Evolutionary conservation across 53 echinoderm and acorn worm genomes (phyloP).

Genomic region (Paracentrotus lividus): DNA sequence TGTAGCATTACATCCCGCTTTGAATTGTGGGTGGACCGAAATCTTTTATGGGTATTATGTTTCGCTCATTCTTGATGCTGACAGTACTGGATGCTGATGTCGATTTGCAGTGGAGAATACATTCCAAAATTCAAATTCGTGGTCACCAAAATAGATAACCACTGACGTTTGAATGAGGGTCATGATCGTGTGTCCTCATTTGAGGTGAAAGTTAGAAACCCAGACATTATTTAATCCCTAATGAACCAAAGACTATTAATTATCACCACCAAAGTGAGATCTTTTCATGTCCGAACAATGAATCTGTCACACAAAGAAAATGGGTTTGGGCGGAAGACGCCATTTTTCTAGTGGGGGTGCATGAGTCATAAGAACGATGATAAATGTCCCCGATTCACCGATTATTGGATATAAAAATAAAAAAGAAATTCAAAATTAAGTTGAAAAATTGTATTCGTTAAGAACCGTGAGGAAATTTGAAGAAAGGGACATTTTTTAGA

Average conservation of each 20-base stretch:
- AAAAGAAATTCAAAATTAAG: background rate
- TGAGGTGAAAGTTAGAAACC: conserved; percentile 36
- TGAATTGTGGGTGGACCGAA: too few species aligned
- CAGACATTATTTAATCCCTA: conserved; percentile 62
- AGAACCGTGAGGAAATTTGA: background rate
- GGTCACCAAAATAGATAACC: background rate
- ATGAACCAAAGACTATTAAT: conserved; percentile 73
- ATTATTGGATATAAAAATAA: background rate
- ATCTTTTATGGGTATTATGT: too few species aligned
- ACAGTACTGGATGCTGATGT: background rate
- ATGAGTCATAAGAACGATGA: background rate
- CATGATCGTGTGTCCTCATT: conserved; percentile 58
- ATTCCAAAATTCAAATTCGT: background rate
- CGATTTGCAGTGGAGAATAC: background rate
- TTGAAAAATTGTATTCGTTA: background rate
- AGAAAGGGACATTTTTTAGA: background rate
- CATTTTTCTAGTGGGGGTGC: conserved; percentile 18
- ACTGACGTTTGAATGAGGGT: conserved; percentile 1
- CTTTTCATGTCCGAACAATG: conserved; percentile 70
- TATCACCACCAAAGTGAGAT: conserved; percentile 66
- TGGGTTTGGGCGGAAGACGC: conserved; percentile 51
- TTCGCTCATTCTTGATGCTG: too few species aligned
- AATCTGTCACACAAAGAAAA: conserved; percentile 73
- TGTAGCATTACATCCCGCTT: too few species aligned
- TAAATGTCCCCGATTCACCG: background rate